Conservation (phyloP, 2,797 vertebrate species). For the Dendrocincla tyrannina region DNA sequence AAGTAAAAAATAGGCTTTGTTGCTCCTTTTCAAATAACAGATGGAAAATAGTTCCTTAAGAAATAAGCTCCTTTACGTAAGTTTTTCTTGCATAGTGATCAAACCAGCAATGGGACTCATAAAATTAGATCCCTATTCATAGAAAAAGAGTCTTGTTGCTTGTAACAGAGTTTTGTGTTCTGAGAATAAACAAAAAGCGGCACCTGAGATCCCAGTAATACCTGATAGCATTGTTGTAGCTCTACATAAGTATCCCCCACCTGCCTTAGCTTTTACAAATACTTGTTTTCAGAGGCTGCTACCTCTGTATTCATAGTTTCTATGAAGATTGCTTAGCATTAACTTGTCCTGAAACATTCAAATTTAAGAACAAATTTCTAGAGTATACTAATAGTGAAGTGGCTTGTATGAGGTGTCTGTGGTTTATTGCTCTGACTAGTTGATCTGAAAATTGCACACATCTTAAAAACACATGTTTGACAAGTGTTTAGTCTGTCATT, state of each 20-base stretch:
- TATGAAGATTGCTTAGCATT: background rate
- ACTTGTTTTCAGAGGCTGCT: background rate
- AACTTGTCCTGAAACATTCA: background rate
- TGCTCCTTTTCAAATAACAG: conserved; percentile 21
- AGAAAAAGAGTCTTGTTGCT: background rate
- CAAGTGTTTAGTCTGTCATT: background rate
- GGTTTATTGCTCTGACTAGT: background rate
- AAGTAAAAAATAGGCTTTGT: background rate
- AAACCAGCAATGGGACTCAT: background rate
- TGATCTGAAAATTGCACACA: background rate
- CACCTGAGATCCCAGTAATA: background rate
- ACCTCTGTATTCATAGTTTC: background rate
- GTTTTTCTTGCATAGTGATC: conserved; percentile 39
- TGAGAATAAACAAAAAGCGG: background rate
- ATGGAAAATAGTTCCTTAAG: conserved; percentile 14
- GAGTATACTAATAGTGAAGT: background rate
- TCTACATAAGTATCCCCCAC: background rate
- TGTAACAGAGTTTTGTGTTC: conserved; percentile 27
- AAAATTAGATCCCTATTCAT: conserved; percentile 1
- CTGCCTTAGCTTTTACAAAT: background rate
- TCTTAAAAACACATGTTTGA: background rate
- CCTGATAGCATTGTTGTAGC: background rate
- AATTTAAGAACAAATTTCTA: background rate
- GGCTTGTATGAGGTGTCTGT: background rate
- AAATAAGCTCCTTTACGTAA: conserved; percentile 1